Evolutionary conservation across 1,140 invertebrate species (phyloP).

Genomic region (Macrocentrus cingulum): DNA sequence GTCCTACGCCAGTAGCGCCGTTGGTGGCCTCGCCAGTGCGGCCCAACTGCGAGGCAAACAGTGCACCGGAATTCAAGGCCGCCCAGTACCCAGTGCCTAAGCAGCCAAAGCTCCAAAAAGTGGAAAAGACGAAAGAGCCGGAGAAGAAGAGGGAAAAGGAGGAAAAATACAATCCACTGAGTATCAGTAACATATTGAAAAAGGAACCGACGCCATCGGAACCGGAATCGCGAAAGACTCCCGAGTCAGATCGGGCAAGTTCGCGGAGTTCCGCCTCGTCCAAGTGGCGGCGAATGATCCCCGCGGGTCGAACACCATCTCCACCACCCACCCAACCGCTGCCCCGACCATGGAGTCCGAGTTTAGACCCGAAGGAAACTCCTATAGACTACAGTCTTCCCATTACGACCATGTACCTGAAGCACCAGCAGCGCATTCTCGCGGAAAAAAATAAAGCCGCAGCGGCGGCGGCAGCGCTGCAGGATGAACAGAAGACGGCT

Average conservation of each 20-base stretch:
- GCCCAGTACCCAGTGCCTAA: constrained; percentile 50
- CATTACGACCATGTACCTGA: constrained; percentile 83
- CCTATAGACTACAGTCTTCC: constrained; percentile 78
- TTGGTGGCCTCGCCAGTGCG: constrained; percentile 40
- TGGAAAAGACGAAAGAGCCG: constrained; percentile 9
- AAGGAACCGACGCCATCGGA: constrained; percentile 58
- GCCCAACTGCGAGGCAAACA: constrained; percentile 44
- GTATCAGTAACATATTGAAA: constrained; percentile 68
- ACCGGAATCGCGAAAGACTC: constrained; percentile 44
- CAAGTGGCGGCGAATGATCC: constrained; percentile 55
- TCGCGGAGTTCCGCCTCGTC: constrained; percentile 48
- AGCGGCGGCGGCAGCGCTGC: constrained; percentile 22
- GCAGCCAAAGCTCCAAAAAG: constrained; percentile 39
- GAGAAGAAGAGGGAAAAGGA: constrained; percentile 38
- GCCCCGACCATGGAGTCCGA: constrained; percentile 48
- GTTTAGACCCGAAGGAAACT: constrained; percentile 48
- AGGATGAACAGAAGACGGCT: constrained; percentile 32
- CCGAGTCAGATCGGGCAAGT: constrained; percentile 50
- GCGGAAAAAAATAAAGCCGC: constrained; percentile 43
- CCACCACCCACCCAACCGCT: constrained; percentile 43
- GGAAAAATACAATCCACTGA: constrained; percentile 68
- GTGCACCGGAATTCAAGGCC: constrained; percentile 47
- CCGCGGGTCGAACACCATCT: constrained; percentile 51
- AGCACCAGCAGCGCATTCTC: constrained; percentile 68
- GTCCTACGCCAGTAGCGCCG: constrained; percentile 37